Base-by-base conservation (phyloP, 2,113 vertebrate species). In the Manacus vitellinus region DNA sequence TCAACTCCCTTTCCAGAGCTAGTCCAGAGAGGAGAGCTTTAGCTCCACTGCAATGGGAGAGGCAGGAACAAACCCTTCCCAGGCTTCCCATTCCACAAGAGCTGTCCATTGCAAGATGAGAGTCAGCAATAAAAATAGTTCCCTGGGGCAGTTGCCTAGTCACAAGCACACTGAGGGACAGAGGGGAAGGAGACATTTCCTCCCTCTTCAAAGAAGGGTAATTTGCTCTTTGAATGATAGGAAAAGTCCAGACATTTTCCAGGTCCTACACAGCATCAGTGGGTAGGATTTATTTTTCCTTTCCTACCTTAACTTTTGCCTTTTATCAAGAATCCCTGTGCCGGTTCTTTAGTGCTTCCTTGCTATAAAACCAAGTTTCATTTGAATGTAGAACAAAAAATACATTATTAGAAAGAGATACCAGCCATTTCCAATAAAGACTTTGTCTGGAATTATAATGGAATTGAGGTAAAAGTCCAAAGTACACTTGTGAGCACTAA, bases 341-440 rank as follows among this genome's bases (percentile, higher is more conserved):
- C 35, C 8, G 5, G 67, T 88, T 95, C 79, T 94, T 85, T 84
- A 92, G 44, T 67, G 63, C 77, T 88, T 83, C 52, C 85, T 92
- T 81, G 35, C 89, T 97, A 91, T 62, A 88, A 96, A 94, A 61
- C 4, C 77, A 93, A 94, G 37, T 78, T 83, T 75, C 82, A 93
- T 74, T 52, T 92, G 46, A 84, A 75, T 84, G 76, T 61, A 92
- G 61, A 85, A 91, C 14, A 88, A 89, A 66, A 94, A 68, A 55
- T 43, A 68, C 11, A 54, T 61, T 52, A 85, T 70, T 96, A 88
- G 67, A 92, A 84, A 85, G 37, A 62, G 16, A 62, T 12, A 88
- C 2, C 17, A 63, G 39, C 43, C 35, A 56, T 70, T 84, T 31
- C 37, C 39, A 88, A 52, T 22, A 55, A 59, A 77, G 25, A 33